phyloP scores from a whole-genome alignment of 1,140 invertebrate genomes.

The Onthophagus taurus region DNA sequence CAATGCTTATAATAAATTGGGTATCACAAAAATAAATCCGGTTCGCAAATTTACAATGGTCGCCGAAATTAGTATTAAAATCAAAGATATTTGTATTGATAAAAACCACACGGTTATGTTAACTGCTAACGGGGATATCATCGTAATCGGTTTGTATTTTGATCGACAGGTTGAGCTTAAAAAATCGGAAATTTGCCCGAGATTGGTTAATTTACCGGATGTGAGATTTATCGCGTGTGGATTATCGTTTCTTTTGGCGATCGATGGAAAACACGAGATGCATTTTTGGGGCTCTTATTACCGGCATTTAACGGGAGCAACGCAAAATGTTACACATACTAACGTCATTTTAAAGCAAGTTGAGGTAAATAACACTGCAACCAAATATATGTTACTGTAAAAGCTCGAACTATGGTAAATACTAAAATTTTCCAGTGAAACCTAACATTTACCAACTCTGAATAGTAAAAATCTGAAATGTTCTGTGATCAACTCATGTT shows the following conservation, averaged over 20 bases:
- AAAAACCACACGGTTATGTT: conserved; percentile 8
- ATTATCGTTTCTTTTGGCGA: conserved; percentile 2
- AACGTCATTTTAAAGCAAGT: conserved; percentile 2
- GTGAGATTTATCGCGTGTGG: conserved; percentile 7
- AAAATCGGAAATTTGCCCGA: conserved; percentile 5
- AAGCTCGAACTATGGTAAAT: too few species aligned
- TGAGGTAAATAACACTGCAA: neutral
- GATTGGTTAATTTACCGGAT: conserved; percentile 5
- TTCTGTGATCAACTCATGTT: too few species aligned
- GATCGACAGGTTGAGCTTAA: conserved; percentile 1
- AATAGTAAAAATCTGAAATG: too few species aligned
- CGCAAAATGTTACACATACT: conserved; percentile 8
- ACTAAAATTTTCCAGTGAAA: too few species aligned
- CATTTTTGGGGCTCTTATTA: conserved; percentile 9
- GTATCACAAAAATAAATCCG: conserved; percentile 8
- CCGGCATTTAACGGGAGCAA: conserved; percentile 1
- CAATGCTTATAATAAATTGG: conserved; percentile 5
- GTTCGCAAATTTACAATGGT: conserved; percentile 8
- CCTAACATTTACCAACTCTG: too few species aligned
- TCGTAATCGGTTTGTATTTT: conserved; percentile 5
- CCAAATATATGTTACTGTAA: too few species aligned
- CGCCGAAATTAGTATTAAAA: neutral
- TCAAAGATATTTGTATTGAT: conserved; percentile 10
- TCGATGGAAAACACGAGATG: conserved; percentile 6
- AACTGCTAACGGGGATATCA: conserved; percentile 8